phyloP scores from a whole-genome alignment of 92 coral and sea anemone genomes.

The Porites cylindrica region DNA sequence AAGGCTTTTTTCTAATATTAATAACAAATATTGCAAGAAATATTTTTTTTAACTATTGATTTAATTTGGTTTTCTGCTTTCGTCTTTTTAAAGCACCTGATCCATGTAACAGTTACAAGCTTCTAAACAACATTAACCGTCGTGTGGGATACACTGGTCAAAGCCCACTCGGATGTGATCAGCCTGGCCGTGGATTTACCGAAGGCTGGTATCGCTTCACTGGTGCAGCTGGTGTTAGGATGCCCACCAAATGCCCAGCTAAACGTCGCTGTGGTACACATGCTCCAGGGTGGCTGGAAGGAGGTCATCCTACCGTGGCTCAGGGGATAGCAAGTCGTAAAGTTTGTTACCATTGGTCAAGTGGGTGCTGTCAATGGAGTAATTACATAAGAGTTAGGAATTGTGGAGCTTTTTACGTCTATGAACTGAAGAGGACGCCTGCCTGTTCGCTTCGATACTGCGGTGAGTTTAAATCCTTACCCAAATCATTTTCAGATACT shows the following conservation, averaged over 20 bases:
- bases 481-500: too few species aligned
- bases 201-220: slow-evolving; percentile 23
- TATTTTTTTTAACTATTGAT: too few species aligned
- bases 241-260: neutral
- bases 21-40: too few species aligned
- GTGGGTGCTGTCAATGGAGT: slow-evolving; percentile 6
- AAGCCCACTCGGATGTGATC: neutral
- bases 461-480: neutral
- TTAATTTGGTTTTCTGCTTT: neutral
- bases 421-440: slow-evolving; percentile 9
- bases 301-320: neutral
- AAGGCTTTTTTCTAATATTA: too few species aligned
- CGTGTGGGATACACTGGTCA: neutral
- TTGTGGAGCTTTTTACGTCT: slow-evolving; percentile 28
- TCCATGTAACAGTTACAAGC: neutral
- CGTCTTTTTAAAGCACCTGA: neutral
- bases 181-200: neutral
- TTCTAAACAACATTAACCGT: neutral
- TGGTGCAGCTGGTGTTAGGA: slow-evolving; percentile 1
- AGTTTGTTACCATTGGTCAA: slow-evolving; percentile 23
- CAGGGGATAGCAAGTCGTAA: neutral
- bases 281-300: slow-evolving; percentile 18
- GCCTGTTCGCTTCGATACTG: neutral
- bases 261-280: slow-evolving; percentile 15
- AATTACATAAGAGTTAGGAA: slow-evolving; percentile 18